Percentiles rank a stretch among this genome's conserved stretches.
phyloP scores from a whole-genome alignment of 64 coral and sea anemone species.

The Montipora cactus region DNA sequence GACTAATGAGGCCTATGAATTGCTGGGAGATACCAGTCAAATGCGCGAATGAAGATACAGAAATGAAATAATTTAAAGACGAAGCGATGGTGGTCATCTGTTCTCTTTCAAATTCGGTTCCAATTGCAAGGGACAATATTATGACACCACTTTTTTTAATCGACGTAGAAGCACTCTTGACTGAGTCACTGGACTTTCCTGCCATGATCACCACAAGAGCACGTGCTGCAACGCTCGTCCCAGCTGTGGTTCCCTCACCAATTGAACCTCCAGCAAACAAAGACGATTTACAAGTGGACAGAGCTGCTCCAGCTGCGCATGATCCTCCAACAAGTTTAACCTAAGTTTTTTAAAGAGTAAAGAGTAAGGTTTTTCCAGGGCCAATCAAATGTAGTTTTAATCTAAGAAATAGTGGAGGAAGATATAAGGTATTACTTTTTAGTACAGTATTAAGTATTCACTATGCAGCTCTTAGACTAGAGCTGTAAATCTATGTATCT shows the following conservation, averaged over 20 bases:
- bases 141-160: slow-evolving; percentile 61
- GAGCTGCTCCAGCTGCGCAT: slow-evolving; percentile 54
- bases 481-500: too few relatives aligned
- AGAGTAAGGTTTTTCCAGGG: too few relatives aligned
- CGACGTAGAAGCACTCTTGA: slow-evolving; percentile 5
- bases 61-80: slow-evolving; percentile 44
- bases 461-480: too few relatives aligned
- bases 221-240: slow-evolving; percentile 24
- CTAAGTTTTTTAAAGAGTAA: neutral
- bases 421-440: too few relatives aligned
- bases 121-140: slow-evolving; percentile 61
- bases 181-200: slow-evolving; percentile 65
- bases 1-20: slow-evolving; percentile 32
- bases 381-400: too few relatives aligned
- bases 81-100: slow-evolving; percentile 55
- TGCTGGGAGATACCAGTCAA: slow-evolving; percentile 57
- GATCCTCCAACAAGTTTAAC: slow-evolving; percentile 56
- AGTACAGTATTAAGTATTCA: too few relatives aligned
- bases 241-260: slow-evolving; percentile 1
- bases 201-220: slow-evolving; percentile 69
- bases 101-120: slow-evolving; percentile 38
- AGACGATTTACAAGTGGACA: slow-evolving; percentile 41
- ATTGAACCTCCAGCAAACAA: slow-evolving; percentile 9
- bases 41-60: slow-evolving; percentile 25
- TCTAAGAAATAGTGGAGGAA: too few relatives aligned